These are phyloP conservation scores for Allophyes oxyacanthae DNA, from an alignment of 2,888 invertebrate genomes.

Conservation along the genomic window DNA sequence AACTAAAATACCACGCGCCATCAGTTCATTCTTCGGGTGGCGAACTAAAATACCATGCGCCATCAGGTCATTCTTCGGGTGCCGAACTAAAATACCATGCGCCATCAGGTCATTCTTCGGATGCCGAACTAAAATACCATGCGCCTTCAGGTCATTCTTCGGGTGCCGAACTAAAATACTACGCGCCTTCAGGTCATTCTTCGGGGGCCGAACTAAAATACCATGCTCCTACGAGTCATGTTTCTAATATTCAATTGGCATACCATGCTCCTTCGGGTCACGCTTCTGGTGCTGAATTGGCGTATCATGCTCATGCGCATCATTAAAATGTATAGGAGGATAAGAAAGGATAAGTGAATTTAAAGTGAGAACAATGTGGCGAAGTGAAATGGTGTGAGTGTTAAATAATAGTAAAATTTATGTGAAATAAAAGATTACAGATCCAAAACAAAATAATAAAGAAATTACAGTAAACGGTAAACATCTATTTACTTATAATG, in stretches of 20 bases:
- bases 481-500: too few species aligned
- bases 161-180: background rate
- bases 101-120: too few species aligned
- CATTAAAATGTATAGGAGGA: conserved; percentile 2
- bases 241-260: conserved; percentile 25
- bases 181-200: too few species aligned
- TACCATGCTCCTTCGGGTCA: conserved; percentile 26
- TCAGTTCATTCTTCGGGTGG: conserved; percentile 6
- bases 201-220: too few species aligned
- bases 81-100: too few species aligned
- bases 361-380: conserved; percentile 3
- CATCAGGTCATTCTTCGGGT: too few species aligned
- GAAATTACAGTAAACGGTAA: too few species aligned
- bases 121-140: too few species aligned
- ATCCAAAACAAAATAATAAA: background rate
- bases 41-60: too few species aligned
- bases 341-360: background rate
- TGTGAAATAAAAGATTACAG: background rate
- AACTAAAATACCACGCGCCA: conserved; percentile 31
- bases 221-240: too few species aligned
- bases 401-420: conserved; percentile 1
- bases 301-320: conserved; percentile 24
- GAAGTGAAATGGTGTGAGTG: conserved; percentile 6
- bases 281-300: conserved; percentile 21
- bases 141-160: too few species aligned